Base-by-base conservation (phyloP, 1,140 invertebrate species). In the Aphis gossypii region DNA sequence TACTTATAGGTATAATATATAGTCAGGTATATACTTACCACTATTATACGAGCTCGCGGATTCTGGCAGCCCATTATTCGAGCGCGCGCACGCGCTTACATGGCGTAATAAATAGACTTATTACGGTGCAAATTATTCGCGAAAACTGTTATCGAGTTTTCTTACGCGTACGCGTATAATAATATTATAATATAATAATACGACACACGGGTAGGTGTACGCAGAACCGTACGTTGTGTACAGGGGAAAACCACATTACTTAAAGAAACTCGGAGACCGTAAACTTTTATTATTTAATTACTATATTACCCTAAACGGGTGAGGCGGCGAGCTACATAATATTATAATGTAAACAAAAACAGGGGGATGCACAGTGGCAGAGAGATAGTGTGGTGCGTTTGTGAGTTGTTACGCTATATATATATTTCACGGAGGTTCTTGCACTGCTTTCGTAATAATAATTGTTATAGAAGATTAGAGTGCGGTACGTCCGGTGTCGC, bases 221-320 rank as follows among this genome's bases (percentile, higher is more conserved):
- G 30, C 30, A n/a, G 30, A n/a, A 18, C 30, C 60, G 60, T n/a
- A 30, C 30, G 60, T n/a, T 14, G 60, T 84, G 41, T 44, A 51
- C 18, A 30, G 20, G 4, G 18, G 30, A 35, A 35, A 51, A 88
- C 86, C 86, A 7, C 86, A 48, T 88, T 88, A 88, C 86, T 88
- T 48, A 48, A 88, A 88, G 86, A 88, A 88, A 88, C 86, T 88
- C 86, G 30, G 30, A 88, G 84, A 86, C 84, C 44, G 44, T 88
- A 88, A 88, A 88, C 44, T 88, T 88, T 88, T 48, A 88, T 88
- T 88, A 88, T 88, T 88, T 88, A 48, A 88, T 88, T 88, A 88
- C 86, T 20, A 88, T 88, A n/a, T n/a, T 23, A 41, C 84, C 14
- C 41, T 83, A 83, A 83, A 83, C 35, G 35, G 23, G 41, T 11